A percentile compares a stretch with the other conserved stretches of the same genome.
These are phyloP conservation scores for Actinernus sp. DNA, from an alignment of 92 coral and sea anemone species.

Conservation along the genomic window DNA sequence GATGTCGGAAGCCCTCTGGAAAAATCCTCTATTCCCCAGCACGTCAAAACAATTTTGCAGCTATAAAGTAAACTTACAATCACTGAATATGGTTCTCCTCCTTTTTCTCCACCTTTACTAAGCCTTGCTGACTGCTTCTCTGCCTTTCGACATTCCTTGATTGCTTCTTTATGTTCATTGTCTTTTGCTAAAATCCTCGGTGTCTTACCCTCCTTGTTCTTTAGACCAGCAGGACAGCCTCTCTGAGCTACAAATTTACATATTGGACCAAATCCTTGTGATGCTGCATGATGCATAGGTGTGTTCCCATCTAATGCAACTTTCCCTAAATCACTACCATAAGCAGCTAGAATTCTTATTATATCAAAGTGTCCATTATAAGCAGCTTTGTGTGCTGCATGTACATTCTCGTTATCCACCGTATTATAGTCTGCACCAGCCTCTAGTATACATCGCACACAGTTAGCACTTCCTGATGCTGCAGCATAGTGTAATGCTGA, in stretches of 20 bases:
- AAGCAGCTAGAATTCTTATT: conserved; percentile 89
- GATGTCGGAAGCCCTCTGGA: too few species aligned
- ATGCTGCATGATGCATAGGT: conserved; percentile 84
- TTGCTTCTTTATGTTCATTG: conserved; percentile 95
- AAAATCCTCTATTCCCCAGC: too few species aligned
- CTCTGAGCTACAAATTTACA: conserved; percentile 94
- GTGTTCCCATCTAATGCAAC: conserved; percentile 91
- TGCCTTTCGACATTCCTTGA: conserved; percentile 96
- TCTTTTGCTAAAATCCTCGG: conserved; percentile 96
- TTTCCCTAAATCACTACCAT: conserved; percentile 96
- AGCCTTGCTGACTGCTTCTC: conserved; percentile 87
- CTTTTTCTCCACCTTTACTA: conserved; percentile 89
- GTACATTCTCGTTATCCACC: conserved; percentile 86
- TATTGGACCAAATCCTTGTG: conserved; percentile 89
- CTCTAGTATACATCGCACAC: conserved; percentile 86
- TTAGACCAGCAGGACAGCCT: conserved; percentile 90
- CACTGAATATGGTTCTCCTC: conserved; percentile 88
- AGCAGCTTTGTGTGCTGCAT: conserved; percentile 95
- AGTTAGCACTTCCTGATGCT: conserved; percentile 86
- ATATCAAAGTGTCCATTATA: conserved; percentile 95
- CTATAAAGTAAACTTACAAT: conserved; percentile 60
- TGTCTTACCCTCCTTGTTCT: conserved; percentile 94
- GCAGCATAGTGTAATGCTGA: conserved; percentile 92
- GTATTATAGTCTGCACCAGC: conserved; percentile 89
- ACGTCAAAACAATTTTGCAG: too few species aligned